A percentile compares a stretch with the other conserved stretches of the same genome.
These are phyloP conservation scores for Petaurus breviceps DNA, from an alignment of 2,113 vertebrate genomes.

Conservation along the genomic window DNA sequence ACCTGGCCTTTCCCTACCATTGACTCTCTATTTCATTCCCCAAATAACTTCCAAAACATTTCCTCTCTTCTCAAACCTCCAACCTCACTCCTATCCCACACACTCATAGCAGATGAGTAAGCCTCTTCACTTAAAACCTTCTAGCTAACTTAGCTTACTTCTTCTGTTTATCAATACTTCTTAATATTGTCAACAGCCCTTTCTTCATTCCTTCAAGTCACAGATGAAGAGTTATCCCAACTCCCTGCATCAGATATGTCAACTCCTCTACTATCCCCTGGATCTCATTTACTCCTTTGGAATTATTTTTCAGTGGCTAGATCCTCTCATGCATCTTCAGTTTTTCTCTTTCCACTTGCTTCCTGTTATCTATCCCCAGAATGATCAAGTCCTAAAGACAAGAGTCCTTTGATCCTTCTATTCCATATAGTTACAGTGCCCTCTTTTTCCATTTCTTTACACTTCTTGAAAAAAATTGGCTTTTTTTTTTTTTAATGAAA, in stretches of 20 bases:
- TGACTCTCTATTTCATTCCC: not conserved
- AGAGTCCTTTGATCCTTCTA: not conserved
- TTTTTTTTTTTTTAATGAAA: no score
- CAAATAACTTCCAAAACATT: not conserved
- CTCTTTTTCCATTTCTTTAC: not conserved
- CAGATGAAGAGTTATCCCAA: not conserved
- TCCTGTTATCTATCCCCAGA: not conserved
- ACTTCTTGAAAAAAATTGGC: no score
- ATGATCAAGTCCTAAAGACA: not conserved
- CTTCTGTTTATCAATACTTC: not conserved
- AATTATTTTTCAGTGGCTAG: not conserved
- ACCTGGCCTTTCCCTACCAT: not conserved
- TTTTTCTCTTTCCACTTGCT: not conserved
- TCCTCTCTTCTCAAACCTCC: not conserved
- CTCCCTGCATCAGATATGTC: not conserved
- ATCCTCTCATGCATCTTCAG: not conserved
- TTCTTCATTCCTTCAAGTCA: not conserved
- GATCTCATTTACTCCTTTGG: not conserved
- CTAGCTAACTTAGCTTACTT: not conserved
- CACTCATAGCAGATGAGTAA: not conserved
- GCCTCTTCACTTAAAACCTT: not conserved
- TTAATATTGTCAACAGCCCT: not conserved
- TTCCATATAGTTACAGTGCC: not conserved
- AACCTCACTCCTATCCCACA: not conserved
- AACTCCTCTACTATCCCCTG: not conserved